Evolutionary conservation across 1,140 invertebrate genomes (phyloP), one percentile per base, ranked within the genome.

Genomic region (Eumeta japonica): DNA sequence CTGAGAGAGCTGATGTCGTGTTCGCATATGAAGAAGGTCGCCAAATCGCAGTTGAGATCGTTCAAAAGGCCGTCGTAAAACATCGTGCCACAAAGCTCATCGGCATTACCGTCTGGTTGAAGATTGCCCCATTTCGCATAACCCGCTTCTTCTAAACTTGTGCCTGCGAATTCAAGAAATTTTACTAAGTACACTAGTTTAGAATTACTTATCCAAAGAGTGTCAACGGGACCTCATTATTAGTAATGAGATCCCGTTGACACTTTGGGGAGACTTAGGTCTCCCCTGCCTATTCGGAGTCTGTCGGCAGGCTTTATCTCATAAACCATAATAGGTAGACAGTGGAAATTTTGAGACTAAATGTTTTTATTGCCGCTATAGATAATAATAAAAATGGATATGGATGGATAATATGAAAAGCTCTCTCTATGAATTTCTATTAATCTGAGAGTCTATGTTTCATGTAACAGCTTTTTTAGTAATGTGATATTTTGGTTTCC

Each of bases 11-110:
- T 42, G 9, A 53, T 35, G 10, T 71, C 65, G 20, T 63, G 55
- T 45, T 75, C 72, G 31, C 72, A 73, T 16, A 73, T 65, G 28
- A 68, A 73, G 43, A 62, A 62, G 12, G 48, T 46, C 13, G 37
- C 50, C 2, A 35, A 38, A 3, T 43, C 39, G 37, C 72, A 75
- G 12, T 28, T 36, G 2, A 72, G 51, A 32, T 63, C 59, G 32
- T 66, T 68, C 0, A 75, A 46, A 4, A 45, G 39, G 0, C 63
- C 71, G 18, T 60, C 61, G 45, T 53, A 57, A 35, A 58, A 58
- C 63, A 75, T 70, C 2, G 58, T 58, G 1, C 71, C 68, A 31
- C 68, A 75, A 2, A 35, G 36, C 33, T 70, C 62, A 1, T 43
- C 41, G 2, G 35, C 46, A 2, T 41, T 38, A 0, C 55, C 58